Conservation (phyloP, 2,797 vertebrate genomes). For the Crenichthys baileyi region DNA sequence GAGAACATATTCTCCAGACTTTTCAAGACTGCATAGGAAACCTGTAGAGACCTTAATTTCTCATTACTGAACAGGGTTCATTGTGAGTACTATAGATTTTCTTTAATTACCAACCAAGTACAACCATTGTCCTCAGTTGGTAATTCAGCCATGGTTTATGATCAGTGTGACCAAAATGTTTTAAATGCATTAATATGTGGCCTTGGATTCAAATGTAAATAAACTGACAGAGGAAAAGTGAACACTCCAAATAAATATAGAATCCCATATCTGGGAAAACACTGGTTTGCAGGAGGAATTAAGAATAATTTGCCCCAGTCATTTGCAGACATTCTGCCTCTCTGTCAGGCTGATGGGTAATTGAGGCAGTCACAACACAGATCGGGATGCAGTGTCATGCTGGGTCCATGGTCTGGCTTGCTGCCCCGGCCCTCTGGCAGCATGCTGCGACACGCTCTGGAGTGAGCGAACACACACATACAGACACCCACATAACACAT, state of each 20-base stretch:
- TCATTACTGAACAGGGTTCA: no score
- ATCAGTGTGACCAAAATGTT: constrained; percentile 1
- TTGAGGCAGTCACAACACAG: constrained; percentile 81
- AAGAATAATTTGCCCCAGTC: constrained; percentile 22
- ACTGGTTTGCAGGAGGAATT: constrained; percentile 43
- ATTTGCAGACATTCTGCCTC: constrained; percentile 35
- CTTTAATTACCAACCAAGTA: not conserved
- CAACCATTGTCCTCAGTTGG: not conserved
- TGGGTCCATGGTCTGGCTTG: constrained; percentile 64
- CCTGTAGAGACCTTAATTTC: no score
- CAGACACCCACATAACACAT: constrained; percentile 38
- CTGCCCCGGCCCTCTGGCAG: constrained; percentile 63
- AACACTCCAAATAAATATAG: constrained; percentile 28
- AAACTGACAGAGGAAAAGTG: constrained; percentile 36
- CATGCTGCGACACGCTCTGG: constrained; percentile 55
- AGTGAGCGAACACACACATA: constrained; percentile 25
- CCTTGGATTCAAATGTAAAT: constrained; percentile 44
- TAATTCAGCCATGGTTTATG: not conserved
- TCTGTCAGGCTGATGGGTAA: constrained; percentile 76
- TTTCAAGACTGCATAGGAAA: no score
- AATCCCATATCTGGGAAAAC: constrained; percentile 27
- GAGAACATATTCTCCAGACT: no score
- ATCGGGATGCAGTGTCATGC: constrained; percentile 73
- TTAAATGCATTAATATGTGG: constrained; percentile 5
- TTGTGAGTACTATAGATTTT: no score